Conservation (phyloP, 2,113 vertebrate genomes). For the Pterophyllum scalare region DNA sequence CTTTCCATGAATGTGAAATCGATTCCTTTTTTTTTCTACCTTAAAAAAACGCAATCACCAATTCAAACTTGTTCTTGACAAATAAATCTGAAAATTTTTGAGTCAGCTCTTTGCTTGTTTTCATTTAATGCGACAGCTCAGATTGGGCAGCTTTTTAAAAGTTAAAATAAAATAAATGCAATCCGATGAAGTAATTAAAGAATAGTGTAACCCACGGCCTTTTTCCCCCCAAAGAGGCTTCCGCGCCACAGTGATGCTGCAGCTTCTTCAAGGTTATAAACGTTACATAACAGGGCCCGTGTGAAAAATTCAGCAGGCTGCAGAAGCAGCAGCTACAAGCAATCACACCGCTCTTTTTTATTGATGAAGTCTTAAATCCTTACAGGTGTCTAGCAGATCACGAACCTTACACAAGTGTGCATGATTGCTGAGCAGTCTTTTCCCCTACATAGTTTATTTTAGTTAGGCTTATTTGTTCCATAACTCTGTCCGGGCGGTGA, state of each 20-base stretch:
- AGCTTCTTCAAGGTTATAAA: constrained; percentile 71
- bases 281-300: constrained; percentile 64
- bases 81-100: constrained; percentile 61
- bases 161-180: neutral
- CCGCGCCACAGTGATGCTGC: constrained; percentile 53
- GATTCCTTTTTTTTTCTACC: neutral
- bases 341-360: neutral
- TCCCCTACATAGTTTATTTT: neutral
- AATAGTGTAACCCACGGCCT: constrained; percentile 12
- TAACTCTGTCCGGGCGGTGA: neutral
- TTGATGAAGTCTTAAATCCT: neutral
- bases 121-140: neutral
- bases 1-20: neutral
- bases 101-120: constrained; percentile 43
- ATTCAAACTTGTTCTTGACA: constrained; percentile 25
- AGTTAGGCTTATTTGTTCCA: constrained; percentile 22
- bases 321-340: neutral
- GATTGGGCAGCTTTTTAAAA: neutral
- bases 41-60: neutral
- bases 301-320: constrained; percentile 49
- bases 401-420: neutral
- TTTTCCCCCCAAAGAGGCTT: constrained; percentile 13
- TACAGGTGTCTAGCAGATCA: neutral
- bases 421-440: neutral
- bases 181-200: neutral